Conservation (phyloP, 2,113 vertebrate genomes). For the Platysteira castanea region DNA sequence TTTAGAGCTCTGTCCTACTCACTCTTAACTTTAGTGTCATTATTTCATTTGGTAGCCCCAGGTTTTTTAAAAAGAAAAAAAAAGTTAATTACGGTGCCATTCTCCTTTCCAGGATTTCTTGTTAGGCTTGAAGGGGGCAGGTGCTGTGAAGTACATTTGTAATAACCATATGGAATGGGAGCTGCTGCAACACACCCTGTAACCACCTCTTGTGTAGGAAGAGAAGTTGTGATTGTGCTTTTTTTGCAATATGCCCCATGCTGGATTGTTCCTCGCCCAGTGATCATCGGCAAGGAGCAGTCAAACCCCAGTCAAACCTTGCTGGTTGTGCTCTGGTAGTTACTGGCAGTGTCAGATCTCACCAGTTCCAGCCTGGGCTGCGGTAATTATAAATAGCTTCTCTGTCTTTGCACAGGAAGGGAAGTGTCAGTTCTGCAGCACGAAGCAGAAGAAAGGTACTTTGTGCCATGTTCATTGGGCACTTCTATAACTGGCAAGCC, state of each 20-base stretch:
- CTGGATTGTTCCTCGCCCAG: neutral
- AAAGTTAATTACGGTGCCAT: neutral
- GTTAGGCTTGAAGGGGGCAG: neutral
- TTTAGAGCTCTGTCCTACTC: neutral
- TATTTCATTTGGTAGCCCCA: neutral
- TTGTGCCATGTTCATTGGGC: neutral
- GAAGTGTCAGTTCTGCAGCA: neutral
- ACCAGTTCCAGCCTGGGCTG: neutral
- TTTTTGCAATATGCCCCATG: neutral
- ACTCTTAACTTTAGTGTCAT: neutral
- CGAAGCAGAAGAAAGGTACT: neutral
- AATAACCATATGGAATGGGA: neutral
- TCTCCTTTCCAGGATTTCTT: neutral
- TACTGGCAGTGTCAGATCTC: neutral
- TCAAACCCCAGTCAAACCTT: neutral
- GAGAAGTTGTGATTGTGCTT: neutral
- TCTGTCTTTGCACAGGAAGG: neutral
- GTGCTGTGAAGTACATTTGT: neutral
- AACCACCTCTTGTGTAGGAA: neutral
- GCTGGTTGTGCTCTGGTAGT: neutral
- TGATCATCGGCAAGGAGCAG: fast-evolving
- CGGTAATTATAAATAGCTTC: neutral
- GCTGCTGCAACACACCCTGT: neutral
- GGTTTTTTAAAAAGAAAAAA: neutral
- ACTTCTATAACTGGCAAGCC: neutral